Evolutionary conservation across 2,888 invertebrate genomes (phyloP), one percentile per base, ranked within the genome.

Genomic region (Ashinkailepas kermadecensis): DNA sequence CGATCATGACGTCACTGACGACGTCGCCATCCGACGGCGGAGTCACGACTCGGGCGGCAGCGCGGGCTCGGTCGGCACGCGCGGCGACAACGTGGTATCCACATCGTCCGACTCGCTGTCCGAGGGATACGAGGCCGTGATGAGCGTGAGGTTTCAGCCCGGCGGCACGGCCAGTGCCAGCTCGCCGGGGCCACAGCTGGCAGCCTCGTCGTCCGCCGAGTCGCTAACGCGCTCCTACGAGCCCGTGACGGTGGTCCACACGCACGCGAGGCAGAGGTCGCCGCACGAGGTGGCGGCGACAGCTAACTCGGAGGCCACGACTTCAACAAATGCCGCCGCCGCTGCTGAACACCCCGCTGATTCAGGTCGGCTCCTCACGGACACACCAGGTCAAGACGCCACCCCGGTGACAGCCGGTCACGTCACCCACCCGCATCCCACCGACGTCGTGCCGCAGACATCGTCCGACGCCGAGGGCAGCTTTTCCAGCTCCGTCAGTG

Each of bases 31-130:
- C 39, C 39, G 39, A 39, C 70, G 18, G 23, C 25, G 25, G 70
- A 25, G 25, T 11, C 70, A 23, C 9, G n/a, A 23, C 12, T 65
- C 65, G 8, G 65, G 7, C 10, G 74, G 10, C 54, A 56, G 74
- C 56, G 11, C 74, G 21, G 74, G 18, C 3, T 54, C 54, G 74
- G 56, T 56, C 10, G 74, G 54, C 56, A 56, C 56, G 21, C 18
- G 9, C 21, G 54, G 74, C 18, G 74, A 56, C 56, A 54, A 58
- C 23, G 58, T 79, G 58, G 79, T 79, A 7, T 79, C 25, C 58
- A 79, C 79, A 9, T 79, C 79, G 25, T 79, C 79, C 13, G 79
- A 79, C 58, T 79, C 79, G 11, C 58, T 79, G 15, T 79, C 79
- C 3, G 79, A 79, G 57, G 79, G 58, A 1, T 59, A 79, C 58